phyloP scores from a whole-genome alignment of 2,797 vertebrate genomes.

The Mormyrops boulengeri region DNA sequence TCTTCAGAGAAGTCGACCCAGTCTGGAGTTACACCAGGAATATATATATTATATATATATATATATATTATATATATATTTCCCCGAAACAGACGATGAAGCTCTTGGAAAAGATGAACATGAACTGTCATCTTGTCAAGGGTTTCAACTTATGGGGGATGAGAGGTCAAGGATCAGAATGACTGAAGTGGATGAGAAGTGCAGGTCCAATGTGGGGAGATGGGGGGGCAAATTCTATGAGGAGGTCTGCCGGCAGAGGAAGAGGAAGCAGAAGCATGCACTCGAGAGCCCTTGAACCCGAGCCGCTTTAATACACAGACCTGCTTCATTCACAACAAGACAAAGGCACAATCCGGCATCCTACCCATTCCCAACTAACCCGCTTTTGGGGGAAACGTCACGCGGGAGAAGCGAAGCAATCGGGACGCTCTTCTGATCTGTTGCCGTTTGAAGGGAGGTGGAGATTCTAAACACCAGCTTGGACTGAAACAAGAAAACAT shows the following conservation, averaged over 20 bases:
- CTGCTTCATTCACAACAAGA: neutral
- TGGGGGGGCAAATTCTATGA: neutral
- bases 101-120: neutral
- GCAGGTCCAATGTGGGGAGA: neutral
- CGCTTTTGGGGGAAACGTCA: neutral
- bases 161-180: neutral
- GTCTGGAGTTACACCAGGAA: neutral
- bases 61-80: neutral
- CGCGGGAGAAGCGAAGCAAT: neutral
- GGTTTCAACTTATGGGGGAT: neutral
- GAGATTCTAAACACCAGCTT: neutral
- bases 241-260: neutral
- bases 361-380: neutral
- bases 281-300: neutral
- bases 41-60: neutral
- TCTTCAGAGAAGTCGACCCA: neutral
- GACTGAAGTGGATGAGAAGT: neutral
- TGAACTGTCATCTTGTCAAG: neutral
- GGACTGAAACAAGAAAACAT: neutral
- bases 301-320: neutral
- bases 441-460: neutral
- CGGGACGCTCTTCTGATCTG: neutral
- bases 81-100: neutral
- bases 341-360: neutral
- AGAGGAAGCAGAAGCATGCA: neutral